phyloP scores from a whole-genome alignment of 2,888 invertebrate species.

The Geotrupes spiniger region DNA sequence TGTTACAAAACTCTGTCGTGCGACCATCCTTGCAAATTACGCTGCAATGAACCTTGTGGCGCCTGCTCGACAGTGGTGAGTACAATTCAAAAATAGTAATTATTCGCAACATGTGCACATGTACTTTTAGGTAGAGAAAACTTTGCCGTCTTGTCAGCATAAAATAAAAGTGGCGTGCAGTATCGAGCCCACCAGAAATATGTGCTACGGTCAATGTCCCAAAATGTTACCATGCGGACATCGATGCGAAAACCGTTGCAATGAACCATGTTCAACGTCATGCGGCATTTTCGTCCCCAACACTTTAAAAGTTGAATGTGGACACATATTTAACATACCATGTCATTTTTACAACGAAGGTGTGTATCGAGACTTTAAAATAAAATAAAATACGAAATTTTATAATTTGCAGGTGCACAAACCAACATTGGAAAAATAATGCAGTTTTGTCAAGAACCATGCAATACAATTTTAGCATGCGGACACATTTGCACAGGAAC shows the following conservation, averaged over 20 bases:
- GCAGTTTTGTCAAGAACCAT: slow-evolving; percentile 49
- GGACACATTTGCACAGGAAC: slow-evolving; percentile 55
- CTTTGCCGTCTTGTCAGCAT: slow-evolving; percentile 49
- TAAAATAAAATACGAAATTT: too few species aligned
- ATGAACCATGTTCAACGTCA: slow-evolving; percentile 37
- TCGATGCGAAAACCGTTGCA: slow-evolving; percentile 46
- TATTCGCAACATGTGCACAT: too few species aligned
- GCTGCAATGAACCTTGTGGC: slow-evolving; percentile 53
- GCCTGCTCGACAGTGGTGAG: slow-evolving; percentile 51
- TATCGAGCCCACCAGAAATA: slow-evolving; percentile 32
- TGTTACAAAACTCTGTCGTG: slow-evolving; percentile 53
- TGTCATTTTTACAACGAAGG: slow-evolving; percentile 41
- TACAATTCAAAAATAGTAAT: too few species aligned
- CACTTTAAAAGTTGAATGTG: slow-evolving; percentile 46
- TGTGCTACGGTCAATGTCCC: slow-evolving; percentile 50
- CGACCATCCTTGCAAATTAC: slow-evolving; percentile 54
- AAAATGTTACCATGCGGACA: slow-evolving; percentile 52
- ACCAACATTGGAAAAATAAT: slow-evolving; percentile 16
- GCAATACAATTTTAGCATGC: slow-evolving; percentile 50
- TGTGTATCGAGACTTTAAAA: slow-evolving; percentile 19
- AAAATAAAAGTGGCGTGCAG: slow-evolving; percentile 47
- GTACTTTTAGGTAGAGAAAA: slow-evolving; percentile 46
- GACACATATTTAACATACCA: slow-evolving; percentile 50
- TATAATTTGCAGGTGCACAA: too few species aligned
- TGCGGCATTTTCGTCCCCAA: slow-evolving; percentile 40